Percentiles rank a stretch among this genome's conserved stretches.
Evolutionary conservation across 2,797 vertebrate genomes (phyloP).

Genomic region (Halcyon smyrnensis): DNA sequence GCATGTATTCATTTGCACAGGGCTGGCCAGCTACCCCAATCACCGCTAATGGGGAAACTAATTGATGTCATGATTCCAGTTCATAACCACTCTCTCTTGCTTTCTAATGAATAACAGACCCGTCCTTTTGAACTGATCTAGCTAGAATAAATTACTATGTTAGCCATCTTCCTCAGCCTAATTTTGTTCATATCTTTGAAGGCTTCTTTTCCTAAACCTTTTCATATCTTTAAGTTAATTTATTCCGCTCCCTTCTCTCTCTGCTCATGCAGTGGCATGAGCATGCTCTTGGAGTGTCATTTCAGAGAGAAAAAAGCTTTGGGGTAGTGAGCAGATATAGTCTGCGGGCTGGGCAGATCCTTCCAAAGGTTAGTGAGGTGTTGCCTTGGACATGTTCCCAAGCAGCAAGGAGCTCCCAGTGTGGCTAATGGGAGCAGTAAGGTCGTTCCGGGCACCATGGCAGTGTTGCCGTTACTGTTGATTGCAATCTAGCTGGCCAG

Average conservation of each 20-base stretch:
- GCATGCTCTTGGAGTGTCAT: not conserved
- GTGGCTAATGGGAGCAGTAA: not conserved
- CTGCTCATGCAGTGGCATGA: not conserved
- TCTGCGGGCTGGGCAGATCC: rapidly evolving
- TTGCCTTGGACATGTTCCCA: not conserved
- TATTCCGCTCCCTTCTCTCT: not conserved
- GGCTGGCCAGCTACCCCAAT: conserved; percentile 41
- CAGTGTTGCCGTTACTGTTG: not conserved
- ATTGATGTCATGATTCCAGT: conserved; percentile 71
- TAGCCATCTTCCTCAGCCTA: conserved; percentile 29
- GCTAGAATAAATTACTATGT: conserved; percentile 28
- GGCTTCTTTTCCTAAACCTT: not conserved
- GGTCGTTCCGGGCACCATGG: not conserved
- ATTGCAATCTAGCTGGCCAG: not conserved
- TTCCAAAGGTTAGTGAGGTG: not conserved
- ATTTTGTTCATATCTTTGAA: conserved; percentile 12
- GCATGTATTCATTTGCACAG: conserved; percentile 25
- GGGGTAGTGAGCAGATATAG: not conserved
- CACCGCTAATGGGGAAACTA: conserved; percentile 59
- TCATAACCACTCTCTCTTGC: conserved; percentile 50
- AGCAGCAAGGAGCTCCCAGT: not conserved
- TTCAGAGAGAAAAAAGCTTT: not conserved
- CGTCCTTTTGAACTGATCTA: conserved; percentile 40
- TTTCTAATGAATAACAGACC: conserved; percentile 49
- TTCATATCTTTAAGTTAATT: not conserved